Evolutionary conservation across 2,888 invertebrate species (phyloP), one percentile per base, ranked within the genome.

Genomic region (Phortica magna): DNA sequence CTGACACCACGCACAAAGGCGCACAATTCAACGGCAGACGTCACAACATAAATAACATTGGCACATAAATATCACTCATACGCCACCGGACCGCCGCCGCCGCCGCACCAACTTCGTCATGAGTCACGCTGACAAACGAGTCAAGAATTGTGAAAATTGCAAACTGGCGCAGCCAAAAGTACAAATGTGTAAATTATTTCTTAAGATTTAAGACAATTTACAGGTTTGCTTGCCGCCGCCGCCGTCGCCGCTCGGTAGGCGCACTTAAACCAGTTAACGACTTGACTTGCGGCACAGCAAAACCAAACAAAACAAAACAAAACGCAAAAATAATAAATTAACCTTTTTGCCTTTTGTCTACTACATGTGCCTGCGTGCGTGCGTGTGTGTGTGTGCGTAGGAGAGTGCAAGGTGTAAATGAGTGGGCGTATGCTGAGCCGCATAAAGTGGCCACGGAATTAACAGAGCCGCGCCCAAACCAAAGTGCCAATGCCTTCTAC

Each of bases 161-260:
- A 17, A 59, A 43, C 12, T 9, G 19, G 57, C 57, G 57, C 61
- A 43, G 70, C 61, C 61, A 68, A 68, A 73, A 71, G 73, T 55
- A 74, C 74, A 74, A 86, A 84, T 89, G 88, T 87, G 85, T 86
- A 89, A 89, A 89, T 89, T 89, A 84, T 88, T 82, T 89, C 82
- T 74, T 81, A 82, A 83, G 88, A 89, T 89, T 87, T 88, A 80
- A 83, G 83, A 84, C 86, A 85, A 89, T 89, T 89, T 89, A 87
- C 87, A 89, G 80, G 83, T 73, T 72, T 73, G 61, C 61, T 61
- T 73, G 61, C 67, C 67, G 48, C 59, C 43, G 72, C 31, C n/a
- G n/a, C n/a, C n/a, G n/a, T n/a, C n/a, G n/a, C n/a, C n/a, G n/a
- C n/a, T n/a, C n/a, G n/a, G 41, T 9, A 1, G 55, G 65, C 67